Evolutionary conservation across 2,797 vertebrate genomes (phyloP).

Genomic region (Poecilia picta): DNA sequence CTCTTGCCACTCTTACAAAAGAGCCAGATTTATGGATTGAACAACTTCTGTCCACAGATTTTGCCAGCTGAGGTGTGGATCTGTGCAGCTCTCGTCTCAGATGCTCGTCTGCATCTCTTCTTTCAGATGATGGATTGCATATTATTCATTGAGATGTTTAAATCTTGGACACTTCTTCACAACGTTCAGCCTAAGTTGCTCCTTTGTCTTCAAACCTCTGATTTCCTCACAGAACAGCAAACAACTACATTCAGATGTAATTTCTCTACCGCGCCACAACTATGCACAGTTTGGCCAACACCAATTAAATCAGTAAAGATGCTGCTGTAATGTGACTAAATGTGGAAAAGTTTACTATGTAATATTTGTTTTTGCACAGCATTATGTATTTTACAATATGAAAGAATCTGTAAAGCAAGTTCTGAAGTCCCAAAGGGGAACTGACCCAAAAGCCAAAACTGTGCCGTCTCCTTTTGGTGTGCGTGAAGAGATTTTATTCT

Average conservation of each 20-base stretch:
- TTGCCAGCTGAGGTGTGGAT: background rate
- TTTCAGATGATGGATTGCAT: background rate
- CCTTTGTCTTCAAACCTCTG: background rate
- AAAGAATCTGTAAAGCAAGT: background rate
- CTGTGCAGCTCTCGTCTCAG: background rate
- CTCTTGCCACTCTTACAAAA: background rate
- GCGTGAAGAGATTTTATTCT: background rate
- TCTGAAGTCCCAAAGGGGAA: background rate
- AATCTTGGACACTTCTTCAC: background rate
- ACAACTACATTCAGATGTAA: background rate
- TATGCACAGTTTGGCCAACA: background rate
- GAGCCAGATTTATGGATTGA: background rate
- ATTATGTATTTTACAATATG: background rate
- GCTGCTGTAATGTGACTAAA: background rate
- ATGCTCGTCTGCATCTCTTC: background rate
- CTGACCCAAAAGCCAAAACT: background rate
- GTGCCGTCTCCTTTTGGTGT: background rate
- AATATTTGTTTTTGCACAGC: background rate
- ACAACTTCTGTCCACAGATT: background rate
- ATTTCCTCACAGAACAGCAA: background rate
- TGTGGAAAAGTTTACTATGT: background rate
- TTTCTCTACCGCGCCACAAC: background rate
- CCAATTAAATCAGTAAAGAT: background rate
- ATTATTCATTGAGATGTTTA: background rate
- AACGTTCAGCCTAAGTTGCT: background rate